phyloP scores from a whole-genome alignment of 2,797 vertebrate species.

The Corythornis leucogaster region DNA sequence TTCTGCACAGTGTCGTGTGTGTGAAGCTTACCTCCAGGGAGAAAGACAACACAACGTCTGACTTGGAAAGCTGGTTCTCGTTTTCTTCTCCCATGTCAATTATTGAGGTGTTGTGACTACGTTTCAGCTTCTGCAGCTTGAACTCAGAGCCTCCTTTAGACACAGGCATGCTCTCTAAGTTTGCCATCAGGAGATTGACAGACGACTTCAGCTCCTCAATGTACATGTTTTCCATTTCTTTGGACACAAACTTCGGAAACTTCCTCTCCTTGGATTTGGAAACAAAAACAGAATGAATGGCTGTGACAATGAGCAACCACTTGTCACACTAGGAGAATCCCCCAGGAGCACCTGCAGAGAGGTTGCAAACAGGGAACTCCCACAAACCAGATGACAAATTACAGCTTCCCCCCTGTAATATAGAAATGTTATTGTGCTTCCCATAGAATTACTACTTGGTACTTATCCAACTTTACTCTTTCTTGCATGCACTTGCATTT shows the following conservation, averaged over 20 bases:
- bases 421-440: not conserved
- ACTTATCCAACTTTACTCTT: not conserved
- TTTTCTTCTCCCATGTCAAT: slow-evolving; percentile 99
- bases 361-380: not conserved
- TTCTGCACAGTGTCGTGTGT: not conserved
- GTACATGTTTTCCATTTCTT: slow-evolving; percentile 98
- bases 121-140: slow-evolving; percentile 97
- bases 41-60: slow-evolving; percentile 95
- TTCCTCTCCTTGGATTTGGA: slow-evolving; percentile 85
- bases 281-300: slow-evolving; percentile 1
- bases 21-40: slow-evolving; percentile 89
- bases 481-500: not conserved
- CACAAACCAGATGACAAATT: slow-evolving; percentile 39
- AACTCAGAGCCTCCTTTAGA: slow-evolving; percentile 96
- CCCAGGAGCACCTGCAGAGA: slow-evolving; percentile 1
- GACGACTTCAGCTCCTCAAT: slow-evolving; percentile 97
- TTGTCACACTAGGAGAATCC: not conserved
- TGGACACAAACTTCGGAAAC: slow-evolving; percentile 94
- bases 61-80: slow-evolving; percentile 97
- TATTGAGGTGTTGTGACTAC: slow-evolving; percentile 98
- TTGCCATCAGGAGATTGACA: slow-evolving; percentile 97
- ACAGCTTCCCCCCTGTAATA: not conserved
- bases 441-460: not conserved
- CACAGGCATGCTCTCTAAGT: slow-evolving; percentile 98
- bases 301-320: not conserved